Conservation (phyloP, 2,797 vertebrate species). For the Natrix natrix region DNA sequence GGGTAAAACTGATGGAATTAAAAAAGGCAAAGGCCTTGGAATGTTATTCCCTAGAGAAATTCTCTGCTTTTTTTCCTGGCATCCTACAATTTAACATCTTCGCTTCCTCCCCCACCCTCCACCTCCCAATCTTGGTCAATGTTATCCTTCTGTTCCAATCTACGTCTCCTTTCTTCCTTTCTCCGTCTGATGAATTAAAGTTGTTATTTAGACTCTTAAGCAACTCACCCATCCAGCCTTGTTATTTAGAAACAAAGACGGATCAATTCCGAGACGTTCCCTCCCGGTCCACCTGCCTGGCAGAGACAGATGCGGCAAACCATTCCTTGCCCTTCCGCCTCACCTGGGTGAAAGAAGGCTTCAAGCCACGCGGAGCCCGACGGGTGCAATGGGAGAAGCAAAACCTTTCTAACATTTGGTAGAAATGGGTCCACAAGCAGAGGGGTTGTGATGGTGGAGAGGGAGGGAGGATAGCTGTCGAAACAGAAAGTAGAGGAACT, state of each 20-base stretch:
- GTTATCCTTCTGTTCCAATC: background rate
- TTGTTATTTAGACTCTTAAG: background rate
- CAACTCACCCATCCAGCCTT: background rate
- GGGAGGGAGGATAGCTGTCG: background rate
- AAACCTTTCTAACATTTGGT: background rate
- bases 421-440: background rate
- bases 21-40: background rate
- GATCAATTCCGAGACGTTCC: background rate
- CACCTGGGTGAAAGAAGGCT: background rate
- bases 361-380: background rate
- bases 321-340: background rate
- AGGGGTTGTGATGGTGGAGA: too few relatives aligned
- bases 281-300: background rate
- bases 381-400: background rate
- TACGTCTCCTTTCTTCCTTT: background rate
- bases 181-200: background rate
- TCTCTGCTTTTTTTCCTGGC: background rate
- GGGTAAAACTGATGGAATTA: background rate
- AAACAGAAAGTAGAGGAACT: background rate
- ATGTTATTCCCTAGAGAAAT: background rate
- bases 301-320: background rate
- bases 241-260: background rate
- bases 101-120: background rate
- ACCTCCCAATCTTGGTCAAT: background rate
- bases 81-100: background rate